Base-by-base conservation (phyloP, 2,888 invertebrate species). In the Synanthedon myopaeformis region DNA sequence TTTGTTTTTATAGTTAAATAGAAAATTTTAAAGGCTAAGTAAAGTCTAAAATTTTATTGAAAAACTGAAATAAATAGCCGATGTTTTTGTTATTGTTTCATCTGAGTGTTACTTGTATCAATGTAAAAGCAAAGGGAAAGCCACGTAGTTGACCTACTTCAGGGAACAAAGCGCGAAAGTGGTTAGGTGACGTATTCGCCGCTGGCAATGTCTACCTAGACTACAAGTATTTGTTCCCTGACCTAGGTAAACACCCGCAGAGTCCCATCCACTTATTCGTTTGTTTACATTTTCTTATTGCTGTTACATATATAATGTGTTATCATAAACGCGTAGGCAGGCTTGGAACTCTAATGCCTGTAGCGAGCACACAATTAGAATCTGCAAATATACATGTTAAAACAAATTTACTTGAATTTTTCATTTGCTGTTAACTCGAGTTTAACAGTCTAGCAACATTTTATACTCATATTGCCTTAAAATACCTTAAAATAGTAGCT, bases 131-230 rank as follows among this genome's bases (percentile, higher is more conserved):
- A 55, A 57, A 57, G 52, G 53, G 55, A 53, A 49, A 58, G 53
- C 53, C 55, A 52, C 52, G 52, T 51, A 50, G 59, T 51, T 59
- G 59, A 59, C 59, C 58, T 58, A 59, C 59, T 56, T 59, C 54
- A 49, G 14, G 48, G 48, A 52, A 56, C 59, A 58, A 56, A 56
- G 53, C 54, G 52, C 54, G 54, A 52, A 54, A 58, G 56, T 58
- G 57, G 58, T 59, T 55, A 53, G 54, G 58, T 60, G 58, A 56
- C 56, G 56, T 60, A 10, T 56, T 53, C 52, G 56, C 56, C 56
- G 48, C 55, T 45, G 55, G 56, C 56, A 53, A 45, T 48, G 54
- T 52, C 54, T 53, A 45, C 51, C 35, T 35, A 35, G 35, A 10
- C 35, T 35, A 35, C 35, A 50, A 50, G 17, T 55, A 55, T 60